Evolutionary conservation across 2,888 invertebrate genomes (phyloP).

Genomic region (Suillia variegata): DNA sequence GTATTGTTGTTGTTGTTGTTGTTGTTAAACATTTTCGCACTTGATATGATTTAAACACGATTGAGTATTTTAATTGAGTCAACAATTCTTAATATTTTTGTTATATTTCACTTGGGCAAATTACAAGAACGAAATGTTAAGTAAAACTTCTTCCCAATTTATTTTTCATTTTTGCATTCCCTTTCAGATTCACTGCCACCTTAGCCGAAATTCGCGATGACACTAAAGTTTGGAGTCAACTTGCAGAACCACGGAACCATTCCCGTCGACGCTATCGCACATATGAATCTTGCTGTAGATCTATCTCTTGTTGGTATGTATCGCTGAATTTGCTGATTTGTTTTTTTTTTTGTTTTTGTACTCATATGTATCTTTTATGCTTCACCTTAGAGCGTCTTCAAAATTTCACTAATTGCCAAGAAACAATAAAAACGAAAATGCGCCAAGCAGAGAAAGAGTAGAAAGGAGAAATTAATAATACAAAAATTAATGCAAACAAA

Average conservation of each 20-base stretch:
- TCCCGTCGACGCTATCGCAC: not conserved
- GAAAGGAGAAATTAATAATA: not conserved
- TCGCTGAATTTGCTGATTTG: too few species aligned
- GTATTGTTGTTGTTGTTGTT: too few species aligned
- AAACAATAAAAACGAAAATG: too few species aligned
- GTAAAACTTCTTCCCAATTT: too few species aligned
- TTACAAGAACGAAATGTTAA: too few species aligned
- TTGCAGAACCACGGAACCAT: slow-evolving; percentile 11
- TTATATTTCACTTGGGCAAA: too few species aligned
- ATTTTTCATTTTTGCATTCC: not conserved
- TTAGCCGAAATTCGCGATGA: slow-evolving; percentile 25
- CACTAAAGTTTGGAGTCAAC: slow-evolving; percentile 19
- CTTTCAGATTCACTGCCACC: slow-evolving; percentile 15
- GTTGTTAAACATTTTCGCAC: slow-evolving; percentile 15
- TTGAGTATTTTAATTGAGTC: too few species aligned
- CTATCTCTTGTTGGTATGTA: too few species aligned
- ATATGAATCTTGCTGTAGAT: not conserved
- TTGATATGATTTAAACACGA: too few species aligned
- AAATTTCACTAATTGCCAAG: slow-evolving; percentile 17
- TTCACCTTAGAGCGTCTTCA: not conserved
- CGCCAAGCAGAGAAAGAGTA: too few species aligned
- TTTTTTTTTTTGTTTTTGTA: slow-evolving; percentile 1
- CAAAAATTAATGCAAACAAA: too few species aligned
- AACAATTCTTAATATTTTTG: too few species aligned
- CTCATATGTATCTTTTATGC: not conserved